Conservation (phyloP, 2,888 invertebrate species). For the Nectonema munidae region DNA sequence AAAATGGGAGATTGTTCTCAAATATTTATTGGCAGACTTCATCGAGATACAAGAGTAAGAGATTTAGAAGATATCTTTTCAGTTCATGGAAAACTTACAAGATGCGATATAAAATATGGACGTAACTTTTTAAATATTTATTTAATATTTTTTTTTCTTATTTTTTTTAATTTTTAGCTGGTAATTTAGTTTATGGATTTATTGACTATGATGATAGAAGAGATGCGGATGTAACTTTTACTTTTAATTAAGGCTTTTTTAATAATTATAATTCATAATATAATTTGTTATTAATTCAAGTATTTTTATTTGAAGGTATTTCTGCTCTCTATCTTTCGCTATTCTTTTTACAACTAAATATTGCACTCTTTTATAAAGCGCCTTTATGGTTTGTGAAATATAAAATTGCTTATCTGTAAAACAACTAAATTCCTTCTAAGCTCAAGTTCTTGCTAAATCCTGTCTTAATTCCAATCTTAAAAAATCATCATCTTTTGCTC, state of each 20-base stretch:
- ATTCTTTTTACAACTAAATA: no score
- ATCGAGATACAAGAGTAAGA: constrained; percentile 7
- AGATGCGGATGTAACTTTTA: constrained; percentile 23
- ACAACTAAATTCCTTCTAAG: no score
- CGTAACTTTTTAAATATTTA: not conserved
- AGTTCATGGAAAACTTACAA: constrained; percentile 1
- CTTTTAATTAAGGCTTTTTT: not conserved
- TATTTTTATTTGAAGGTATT: no score
- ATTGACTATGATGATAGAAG: constrained; percentile 25
- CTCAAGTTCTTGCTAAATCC: no score
- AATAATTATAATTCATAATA: not conserved
- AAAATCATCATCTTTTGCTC: no score
- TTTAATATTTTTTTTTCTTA: not conserved
- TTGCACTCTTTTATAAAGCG: no score
- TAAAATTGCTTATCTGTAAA: no score
- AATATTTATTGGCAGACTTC: constrained; percentile 13
- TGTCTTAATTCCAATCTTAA: no score
- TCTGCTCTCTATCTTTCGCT: no score
- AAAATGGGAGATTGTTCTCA: constrained; percentile 13
- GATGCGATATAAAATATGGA: constrained; percentile 12
- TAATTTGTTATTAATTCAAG: no score
- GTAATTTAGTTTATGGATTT: constrained; percentile 24
- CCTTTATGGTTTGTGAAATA: no score
- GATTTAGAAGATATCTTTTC: constrained; percentile 9
- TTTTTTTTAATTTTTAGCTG: not conserved